Base-by-base conservation (phyloP, 30 jellyfish, hydroid and myxozoan genomes). In the Aurelia sp. region DNA sequence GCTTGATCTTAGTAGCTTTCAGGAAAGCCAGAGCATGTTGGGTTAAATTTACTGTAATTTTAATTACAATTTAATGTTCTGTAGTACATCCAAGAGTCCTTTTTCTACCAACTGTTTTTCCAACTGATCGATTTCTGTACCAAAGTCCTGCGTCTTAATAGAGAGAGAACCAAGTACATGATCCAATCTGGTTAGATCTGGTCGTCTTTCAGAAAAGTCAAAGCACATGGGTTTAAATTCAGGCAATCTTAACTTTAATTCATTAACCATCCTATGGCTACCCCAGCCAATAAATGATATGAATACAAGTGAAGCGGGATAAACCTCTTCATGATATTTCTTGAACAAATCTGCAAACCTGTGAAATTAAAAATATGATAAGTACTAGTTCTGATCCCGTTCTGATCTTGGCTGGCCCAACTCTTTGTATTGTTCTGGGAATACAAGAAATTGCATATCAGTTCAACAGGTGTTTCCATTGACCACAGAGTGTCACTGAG, bases 111-210 rank as follows among this genome's bases (percentile, higher is more conserved):
- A n/a, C 47, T 62, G 62, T 8, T 66, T 52, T 74, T 86, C 90
- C 15, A 73, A 13, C 9, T 22, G 41, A 47, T 73, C 89, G 6
- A 86, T 74, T 48, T 74, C 48, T 16, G 51, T 18, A 15, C 57
- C 31, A 33, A 86, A 64, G 22, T 27, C 84, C 17, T 33, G 57
- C 18, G 76, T 21, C 20, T 62, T 40, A 18, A 64, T 9, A 13
- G 90, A 86, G 19, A 86, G 48, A 17, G 61, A 15, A 9, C 86
- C 81, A 66, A 73, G 53, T 3, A 86, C 66, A 63, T 55, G 16
- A 37, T 86, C 95, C 57, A 86, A 61, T 52, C 76, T 86, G 53
- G 95, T 61, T 27, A 86, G 70, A 66, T 86, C 95, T n/a, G 95
- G 95, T 37, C 95, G 58, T 37, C 18, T 66, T 17, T 33, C 69